Conservation (phyloP, 2,797 vertebrate genomes). For the Ptychobarbus kaznakovi region DNA sequence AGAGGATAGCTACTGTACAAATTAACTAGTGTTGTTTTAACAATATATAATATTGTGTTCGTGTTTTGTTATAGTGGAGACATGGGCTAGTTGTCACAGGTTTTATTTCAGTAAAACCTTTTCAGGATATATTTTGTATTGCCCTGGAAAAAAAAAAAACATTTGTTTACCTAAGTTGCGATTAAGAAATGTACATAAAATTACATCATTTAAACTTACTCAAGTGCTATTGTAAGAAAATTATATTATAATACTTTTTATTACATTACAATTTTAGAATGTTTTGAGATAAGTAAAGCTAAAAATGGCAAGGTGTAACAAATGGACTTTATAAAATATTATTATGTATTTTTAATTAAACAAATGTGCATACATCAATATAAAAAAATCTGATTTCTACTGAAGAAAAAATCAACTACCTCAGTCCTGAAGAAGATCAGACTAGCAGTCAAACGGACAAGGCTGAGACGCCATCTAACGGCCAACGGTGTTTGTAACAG, state of each 20-base stretch:
- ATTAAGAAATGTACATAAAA: not conserved
- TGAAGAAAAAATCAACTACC: not conserved
- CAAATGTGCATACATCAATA: not conserved
- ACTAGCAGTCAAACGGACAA: not conserved
- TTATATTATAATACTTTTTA: not conserved
- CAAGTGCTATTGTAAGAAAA: not conserved
- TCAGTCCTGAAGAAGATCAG: too few species aligned
- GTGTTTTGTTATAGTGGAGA: not conserved
- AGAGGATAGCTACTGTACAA: not conserved
- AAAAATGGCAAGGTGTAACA: not conserved
- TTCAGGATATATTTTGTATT: not conserved
- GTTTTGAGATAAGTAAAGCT: not conserved
- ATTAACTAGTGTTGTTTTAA: not conserved
- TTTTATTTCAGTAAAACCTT: not conserved
- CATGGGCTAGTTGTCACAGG: not conserved
- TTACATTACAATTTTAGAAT: not conserved
- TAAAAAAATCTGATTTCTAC: not conserved
- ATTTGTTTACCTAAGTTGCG: not conserved
- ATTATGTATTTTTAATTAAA: not conserved
- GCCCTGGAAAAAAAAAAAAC: not conserved
- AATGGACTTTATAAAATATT: not conserved
- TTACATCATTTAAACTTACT: not conserved
- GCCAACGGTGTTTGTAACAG: not conserved
- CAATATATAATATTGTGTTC: not conserved
- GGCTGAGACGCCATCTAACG: conserved; percentile 18